These are phyloP conservation scores for Drosophila teissieri DNA, from an alignment of 1,140 invertebrate species.

Conservation along the genomic window DNA sequence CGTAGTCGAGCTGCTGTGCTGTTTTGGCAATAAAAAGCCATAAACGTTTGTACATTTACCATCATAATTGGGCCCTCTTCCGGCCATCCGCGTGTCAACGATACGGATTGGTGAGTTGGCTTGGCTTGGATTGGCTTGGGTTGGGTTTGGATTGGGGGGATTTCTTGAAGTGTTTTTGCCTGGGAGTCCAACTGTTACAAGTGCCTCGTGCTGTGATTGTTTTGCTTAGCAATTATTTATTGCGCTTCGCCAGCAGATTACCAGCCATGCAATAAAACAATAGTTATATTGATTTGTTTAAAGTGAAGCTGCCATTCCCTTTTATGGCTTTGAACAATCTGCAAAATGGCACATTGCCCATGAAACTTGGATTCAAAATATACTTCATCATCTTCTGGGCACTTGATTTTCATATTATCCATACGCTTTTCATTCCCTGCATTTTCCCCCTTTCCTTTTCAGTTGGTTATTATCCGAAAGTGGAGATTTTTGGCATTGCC, in stretches of 20 bases:
- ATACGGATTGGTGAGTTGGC: background rate
- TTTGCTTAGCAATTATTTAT: background rate
- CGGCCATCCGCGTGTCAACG: background rate
- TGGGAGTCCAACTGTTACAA: constrained; percentile 13
- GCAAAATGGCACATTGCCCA: too few species aligned
- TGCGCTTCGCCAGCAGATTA: background rate
- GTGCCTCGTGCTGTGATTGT: constrained; percentile 18
- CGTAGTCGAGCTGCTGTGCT: constrained; percentile 29
- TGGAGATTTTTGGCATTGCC: background rate
- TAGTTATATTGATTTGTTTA: too few species aligned
- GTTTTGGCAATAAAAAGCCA: constrained; percentile 50
- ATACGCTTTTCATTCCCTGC: too few species aligned
- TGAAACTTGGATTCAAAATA: too few species aligned
- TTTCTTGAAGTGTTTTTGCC: background rate
- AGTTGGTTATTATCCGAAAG: background rate
- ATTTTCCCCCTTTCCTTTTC: background rate
- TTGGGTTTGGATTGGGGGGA: background rate
- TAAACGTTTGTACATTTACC: constrained; percentile 49
- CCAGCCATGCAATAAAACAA: background rate
- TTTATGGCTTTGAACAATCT: background rate
- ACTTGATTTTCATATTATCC: too few species aligned
- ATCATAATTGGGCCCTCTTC: constrained; percentile 38
- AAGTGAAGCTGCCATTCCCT: too few species aligned
- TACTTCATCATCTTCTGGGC: too few species aligned
- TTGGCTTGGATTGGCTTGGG: too few species aligned